A percentile compares a stretch with the other conserved stretches of the same genome.
These are phyloP conservation scores for Rhagonycha lutea DNA, from an alignment of 2,888 invertebrate species.

Conservation along the genomic window DNA sequence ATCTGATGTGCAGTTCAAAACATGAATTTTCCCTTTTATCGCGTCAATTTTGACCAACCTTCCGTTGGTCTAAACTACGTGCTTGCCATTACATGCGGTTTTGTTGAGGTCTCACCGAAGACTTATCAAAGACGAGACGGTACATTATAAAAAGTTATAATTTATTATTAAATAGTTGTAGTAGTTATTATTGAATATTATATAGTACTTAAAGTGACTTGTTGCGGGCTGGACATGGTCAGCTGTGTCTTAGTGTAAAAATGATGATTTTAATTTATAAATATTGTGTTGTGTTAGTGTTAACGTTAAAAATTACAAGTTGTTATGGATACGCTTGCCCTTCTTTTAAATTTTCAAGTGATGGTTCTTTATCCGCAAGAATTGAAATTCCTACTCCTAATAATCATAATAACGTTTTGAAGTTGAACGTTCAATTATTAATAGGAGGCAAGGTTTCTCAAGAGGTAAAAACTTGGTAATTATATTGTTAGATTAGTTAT, in stretches of 20 bases:
- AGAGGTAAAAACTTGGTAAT: neutral
- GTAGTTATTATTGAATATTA: no score
- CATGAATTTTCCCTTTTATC: no score
- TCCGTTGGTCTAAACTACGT: no score
- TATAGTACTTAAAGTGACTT: no score
- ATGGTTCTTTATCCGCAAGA: neutral
- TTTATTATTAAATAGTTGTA: no score
- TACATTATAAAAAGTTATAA: no score
- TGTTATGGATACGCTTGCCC: neutral
- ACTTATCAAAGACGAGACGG: no score
- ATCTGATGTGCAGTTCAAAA: no score
- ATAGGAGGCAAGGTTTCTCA: neutral
- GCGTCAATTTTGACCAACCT: no score
- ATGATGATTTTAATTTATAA: neutral
- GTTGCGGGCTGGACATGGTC: no score
- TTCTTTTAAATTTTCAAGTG: neutral
- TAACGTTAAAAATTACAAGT: neutral
- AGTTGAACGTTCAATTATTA: slow-evolving; percentile 45
- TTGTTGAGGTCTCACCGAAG: no score
- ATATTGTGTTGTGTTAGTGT: neutral
- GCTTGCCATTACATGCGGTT: no score
- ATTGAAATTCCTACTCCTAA: slow-evolving; percentile 50
- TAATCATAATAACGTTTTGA: slow-evolving; percentile 34
- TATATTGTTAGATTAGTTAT: neutral
- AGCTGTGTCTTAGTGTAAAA: neutral